These are phyloP conservation scores for Gymnocypris eckloni DNA, from an alignment of 2,797 vertebrate species.

Conservation along the genomic window DNA sequence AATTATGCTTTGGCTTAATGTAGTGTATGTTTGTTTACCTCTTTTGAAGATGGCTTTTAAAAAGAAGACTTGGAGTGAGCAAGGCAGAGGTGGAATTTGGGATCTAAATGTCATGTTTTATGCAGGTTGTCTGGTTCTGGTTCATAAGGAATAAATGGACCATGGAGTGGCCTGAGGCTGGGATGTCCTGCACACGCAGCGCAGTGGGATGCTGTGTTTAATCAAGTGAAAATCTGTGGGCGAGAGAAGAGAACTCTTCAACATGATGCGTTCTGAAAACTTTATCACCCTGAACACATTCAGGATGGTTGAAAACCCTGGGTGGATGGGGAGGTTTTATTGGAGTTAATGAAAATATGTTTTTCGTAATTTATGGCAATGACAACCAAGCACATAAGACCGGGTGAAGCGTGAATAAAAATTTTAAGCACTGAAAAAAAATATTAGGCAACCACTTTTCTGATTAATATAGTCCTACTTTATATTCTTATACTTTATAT, in stretches of 20 bases:
- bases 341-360: not conserved
- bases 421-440: not conserved
- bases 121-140: conserved; percentile 35
- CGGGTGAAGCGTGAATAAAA: not conserved
- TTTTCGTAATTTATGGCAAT: not conserved
- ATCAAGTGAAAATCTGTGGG: conserved; percentile 55
- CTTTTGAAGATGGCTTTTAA: not conserved
- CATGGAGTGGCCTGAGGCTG: conserved; percentile 53
- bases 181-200: conserved; percentile 48
- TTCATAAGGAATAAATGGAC: conserved; percentile 46
- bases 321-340: not conserved
- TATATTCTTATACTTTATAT: not conserved
- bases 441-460: not conserved
- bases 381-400: not conserved
- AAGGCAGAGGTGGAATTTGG: not conserved
- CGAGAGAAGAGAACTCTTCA: conserved; percentile 21
- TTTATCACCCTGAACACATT: conserved; percentile 19
- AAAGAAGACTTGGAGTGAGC: not conserved
- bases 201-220: conserved; percentile 46
- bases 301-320: conserved; percentile 3
- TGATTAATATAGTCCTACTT: not conserved
- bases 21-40: not conserved
- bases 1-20: not conserved
- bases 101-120: conserved; percentile 40
- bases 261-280: conserved; percentile 47